These are phyloP conservation scores for Danio tinwini DNA, from an alignment of 2,797 vertebrate genomes.

Conservation along the genomic window DNA sequence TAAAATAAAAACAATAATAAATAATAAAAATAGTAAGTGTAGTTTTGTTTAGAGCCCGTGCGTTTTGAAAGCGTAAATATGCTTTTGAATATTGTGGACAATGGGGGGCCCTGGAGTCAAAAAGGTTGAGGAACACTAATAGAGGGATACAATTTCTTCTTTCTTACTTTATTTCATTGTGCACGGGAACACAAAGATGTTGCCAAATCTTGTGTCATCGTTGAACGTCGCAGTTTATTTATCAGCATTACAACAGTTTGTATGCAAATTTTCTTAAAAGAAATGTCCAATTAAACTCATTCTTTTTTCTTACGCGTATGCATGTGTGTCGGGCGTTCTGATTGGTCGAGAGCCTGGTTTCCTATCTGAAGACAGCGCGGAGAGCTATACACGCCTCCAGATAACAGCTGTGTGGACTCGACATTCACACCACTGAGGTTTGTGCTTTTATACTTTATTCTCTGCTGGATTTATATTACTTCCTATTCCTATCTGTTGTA, in stretches of 20 bases:
- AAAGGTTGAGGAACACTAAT: too few relatives aligned
- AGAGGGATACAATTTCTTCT: too few relatives aligned
- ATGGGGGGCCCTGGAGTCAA: too few relatives aligned
- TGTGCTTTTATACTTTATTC: conserved; percentile 48
- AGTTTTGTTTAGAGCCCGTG: too few relatives aligned
- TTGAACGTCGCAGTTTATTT: background rate
- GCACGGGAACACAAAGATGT: background rate
- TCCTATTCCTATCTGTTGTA: too few relatives aligned
- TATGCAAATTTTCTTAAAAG: background rate
- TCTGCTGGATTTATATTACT: background rate
- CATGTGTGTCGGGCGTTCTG: conserved; percentile 50
- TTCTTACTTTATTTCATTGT: background rate
- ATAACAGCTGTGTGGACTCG: conserved; percentile 50
- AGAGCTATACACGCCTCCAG: conserved; percentile 49
- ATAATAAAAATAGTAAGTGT: too few relatives aligned
- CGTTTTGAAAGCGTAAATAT: too few relatives aligned
- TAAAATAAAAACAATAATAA: too few relatives aligned
- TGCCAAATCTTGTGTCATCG: background rate
- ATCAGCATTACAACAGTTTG: background rate
- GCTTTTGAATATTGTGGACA: too few relatives aligned
- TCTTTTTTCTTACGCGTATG: conserved; percentile 45
- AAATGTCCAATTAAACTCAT: conserved; percentile 64
- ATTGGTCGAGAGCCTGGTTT: conserved; percentile 67
- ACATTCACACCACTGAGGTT: conserved; percentile 64
- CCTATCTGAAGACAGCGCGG: conserved; percentile 48